Conservation (phyloP, 1,140 invertebrate species). For the Leptopilina boulardi region DNA sequence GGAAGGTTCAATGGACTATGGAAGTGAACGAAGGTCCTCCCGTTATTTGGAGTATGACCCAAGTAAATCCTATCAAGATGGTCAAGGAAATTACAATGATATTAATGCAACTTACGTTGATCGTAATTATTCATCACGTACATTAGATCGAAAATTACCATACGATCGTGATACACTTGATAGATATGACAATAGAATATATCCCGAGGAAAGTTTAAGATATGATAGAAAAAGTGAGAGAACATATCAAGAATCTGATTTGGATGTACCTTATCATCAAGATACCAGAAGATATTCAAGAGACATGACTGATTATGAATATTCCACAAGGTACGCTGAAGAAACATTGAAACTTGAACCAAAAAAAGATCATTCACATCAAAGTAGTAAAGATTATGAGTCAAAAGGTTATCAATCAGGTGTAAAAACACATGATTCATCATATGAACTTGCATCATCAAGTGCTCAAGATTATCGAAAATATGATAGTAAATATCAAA, state of each 20-base stretch:
- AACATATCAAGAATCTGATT: constrained; percentile 71
- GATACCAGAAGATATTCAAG: constrained; percentile 68
- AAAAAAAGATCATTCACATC: constrained; percentile 67
- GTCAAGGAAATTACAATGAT: constrained; percentile 44
- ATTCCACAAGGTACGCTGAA: constrained; percentile 68
- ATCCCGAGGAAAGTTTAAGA: constrained; percentile 66
- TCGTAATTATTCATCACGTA: constrained; percentile 50
- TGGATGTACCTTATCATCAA: constrained; percentile 69
- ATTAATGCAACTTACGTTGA: constrained; percentile 59
- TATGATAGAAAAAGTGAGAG: constrained; percentile 63
- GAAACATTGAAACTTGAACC: constrained; percentile 71
- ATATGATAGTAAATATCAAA: constrained; percentile 62
- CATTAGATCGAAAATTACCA: constrained; percentile 63
- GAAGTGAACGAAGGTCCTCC: constrained; percentile 76
- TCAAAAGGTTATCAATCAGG: constrained; percentile 73
- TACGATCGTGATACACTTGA: constrained; percentile 67
- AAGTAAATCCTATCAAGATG: constrained; percentile 46
- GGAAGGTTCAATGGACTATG: constrained; percentile 80
- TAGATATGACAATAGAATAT: constrained; percentile 69
- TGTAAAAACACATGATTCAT: constrained; percentile 69
- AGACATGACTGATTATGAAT: constrained; percentile 69
- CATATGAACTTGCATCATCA: constrained; percentile 64
- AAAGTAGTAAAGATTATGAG: constrained; percentile 51
- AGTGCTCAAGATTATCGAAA: constrained; percentile 57
- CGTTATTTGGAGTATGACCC: constrained; percentile 71